These are phyloP conservation scores for Lepidurus couesii DNA, from an alignment of 1,140 invertebrate species.

Conservation along the genomic window DNA sequence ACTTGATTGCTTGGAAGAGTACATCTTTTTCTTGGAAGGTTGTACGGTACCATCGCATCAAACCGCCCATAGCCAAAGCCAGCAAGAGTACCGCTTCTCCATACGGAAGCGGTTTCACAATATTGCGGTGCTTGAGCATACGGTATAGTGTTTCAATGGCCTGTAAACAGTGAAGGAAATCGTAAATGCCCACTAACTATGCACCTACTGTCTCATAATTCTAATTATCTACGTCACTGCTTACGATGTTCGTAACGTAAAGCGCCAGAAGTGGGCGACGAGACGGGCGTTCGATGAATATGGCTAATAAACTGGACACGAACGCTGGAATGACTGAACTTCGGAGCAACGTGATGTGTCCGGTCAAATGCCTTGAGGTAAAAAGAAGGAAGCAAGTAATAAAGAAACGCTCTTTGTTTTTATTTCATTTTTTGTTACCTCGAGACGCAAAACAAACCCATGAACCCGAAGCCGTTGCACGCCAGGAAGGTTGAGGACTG, in stretches of 20 bases:
- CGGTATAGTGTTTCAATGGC: conserved; percentile 69
- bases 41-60: conserved; percentile 11
- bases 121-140: conserved; percentile 60
- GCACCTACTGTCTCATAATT: too few species aligned
- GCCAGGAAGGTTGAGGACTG: conserved; percentile 70
- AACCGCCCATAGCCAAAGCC: not conserved
- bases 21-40: not conserved
- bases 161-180: conserved; percentile 42
- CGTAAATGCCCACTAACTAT: not conserved
- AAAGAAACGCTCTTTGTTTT: conserved; percentile 16
- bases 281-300: conserved; percentile 65
- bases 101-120: conserved; percentile 54
- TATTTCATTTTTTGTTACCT: conserved; percentile 46
- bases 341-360: conserved; percentile 61
- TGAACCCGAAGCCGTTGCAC: conserved; percentile 64
- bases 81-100: conserved; percentile 52
- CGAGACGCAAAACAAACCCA: conserved; percentile 59
- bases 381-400: conserved; percentile 36
- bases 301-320: conserved; percentile 61
- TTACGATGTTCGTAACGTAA: conserved; percentile 72
- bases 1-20: not conserved
- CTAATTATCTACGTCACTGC: conserved; percentile 36
- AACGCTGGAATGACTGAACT: conserved; percentile 65
- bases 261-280: conserved; percentile 62
- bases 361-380: conserved; percentile 55